Evolutionary conservation across 2,888 invertebrate genomes (phyloP).

Genomic region (Aporophyla lueneburgensis): DNA sequence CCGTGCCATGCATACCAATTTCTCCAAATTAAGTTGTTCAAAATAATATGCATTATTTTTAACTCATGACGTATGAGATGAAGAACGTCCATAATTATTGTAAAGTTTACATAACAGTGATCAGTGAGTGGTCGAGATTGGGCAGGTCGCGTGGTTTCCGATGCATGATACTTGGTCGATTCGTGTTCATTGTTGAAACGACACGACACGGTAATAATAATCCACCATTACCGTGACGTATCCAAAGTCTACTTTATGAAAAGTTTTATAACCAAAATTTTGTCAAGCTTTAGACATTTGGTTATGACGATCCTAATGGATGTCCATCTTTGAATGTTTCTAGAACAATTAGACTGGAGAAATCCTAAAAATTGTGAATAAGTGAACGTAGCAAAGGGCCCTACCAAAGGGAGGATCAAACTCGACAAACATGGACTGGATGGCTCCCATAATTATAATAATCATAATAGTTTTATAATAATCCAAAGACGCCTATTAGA

Average conservation of each 20-base stretch:
- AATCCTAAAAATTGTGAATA: neutral
- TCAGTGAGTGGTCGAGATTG: conserved; percentile 76
- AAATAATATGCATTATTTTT: conserved; percentile 10
- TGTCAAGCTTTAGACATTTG: neutral
- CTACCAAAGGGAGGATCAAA: neutral
- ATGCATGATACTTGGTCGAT: conserved; percentile 57
- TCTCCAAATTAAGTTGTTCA: neutral
- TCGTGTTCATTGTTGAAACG: conserved; percentile 55
- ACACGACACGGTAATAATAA: neutral
- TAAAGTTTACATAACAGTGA: conserved; percentile 72
- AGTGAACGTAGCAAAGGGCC: neutral
- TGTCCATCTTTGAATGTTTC: neutral
- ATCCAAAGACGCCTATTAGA: neutral
- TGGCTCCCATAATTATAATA: neutral
- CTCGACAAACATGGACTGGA: neutral
- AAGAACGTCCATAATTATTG: conserved; percentile 38
- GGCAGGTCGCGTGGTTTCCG: conserved; percentile 70
- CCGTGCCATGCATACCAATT: no score
- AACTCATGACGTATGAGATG: conserved; percentile 15
- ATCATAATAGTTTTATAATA: neutral
- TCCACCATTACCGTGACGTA: no score
- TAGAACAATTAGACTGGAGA: neutral
- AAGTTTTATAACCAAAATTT: neutral
- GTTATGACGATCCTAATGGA: neutral
- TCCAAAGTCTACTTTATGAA: no score